Evolutionary conservation across 1,140 invertebrate genomes (phyloP).

Genomic region (Scylla paramamosain): DNA sequence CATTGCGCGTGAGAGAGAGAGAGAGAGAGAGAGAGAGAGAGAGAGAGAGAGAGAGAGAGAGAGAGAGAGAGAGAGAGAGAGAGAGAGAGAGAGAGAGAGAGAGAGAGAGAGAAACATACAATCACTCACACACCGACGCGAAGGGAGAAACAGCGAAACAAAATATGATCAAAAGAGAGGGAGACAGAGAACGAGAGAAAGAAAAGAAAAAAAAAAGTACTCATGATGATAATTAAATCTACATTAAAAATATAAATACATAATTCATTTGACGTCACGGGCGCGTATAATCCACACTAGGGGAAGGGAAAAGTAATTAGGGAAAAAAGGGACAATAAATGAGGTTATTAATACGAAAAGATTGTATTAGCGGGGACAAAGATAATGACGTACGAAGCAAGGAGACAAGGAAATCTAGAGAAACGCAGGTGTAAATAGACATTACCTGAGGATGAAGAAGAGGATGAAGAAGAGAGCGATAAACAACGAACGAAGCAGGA

Average conservation of each 20-base stretch:
- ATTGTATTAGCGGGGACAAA: too few relatives aligned
- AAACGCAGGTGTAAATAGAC: neutral
- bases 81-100: too few relatives aligned
- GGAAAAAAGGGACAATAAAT: neutral
- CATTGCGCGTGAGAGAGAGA: too few relatives aligned
- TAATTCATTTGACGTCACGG: neutral
- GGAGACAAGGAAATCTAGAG: neutral
- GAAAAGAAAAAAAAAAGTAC: neutral
- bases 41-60: too few relatives aligned
- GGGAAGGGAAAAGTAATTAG: conserved; percentile 13
- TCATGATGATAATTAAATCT: neutral
- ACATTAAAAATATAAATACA: neutral
- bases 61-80: too few relatives aligned
- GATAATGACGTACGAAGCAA: neutral
- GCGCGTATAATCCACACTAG: neutral
- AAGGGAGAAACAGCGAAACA: neutral
- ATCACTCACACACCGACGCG: neutral
- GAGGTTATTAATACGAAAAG: neutral
- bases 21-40: too few relatives aligned
- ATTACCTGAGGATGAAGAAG: neutral
- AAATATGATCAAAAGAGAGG: neutral
- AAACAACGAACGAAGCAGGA: neutral
- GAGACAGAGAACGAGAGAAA: neutral
- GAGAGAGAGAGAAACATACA: neutral
- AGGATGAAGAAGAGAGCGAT: neutral